Evolutionary conservation across 2,113 vertebrate genomes (phyloP).

Genomic region (Mionectes macconnelli): DNA sequence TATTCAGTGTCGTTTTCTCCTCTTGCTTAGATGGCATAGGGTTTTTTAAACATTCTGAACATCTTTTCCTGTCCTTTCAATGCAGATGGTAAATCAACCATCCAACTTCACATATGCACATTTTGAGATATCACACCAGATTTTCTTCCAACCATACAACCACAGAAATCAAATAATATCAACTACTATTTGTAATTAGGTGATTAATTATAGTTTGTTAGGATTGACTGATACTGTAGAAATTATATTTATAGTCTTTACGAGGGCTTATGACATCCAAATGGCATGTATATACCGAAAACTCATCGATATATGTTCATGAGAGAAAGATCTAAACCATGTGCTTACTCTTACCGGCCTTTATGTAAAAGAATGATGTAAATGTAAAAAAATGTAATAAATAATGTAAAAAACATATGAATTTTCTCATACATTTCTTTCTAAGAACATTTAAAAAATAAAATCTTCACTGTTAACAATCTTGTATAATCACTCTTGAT

Average conservation of each 20-base stretch:
- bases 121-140: background rate
- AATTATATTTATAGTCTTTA: background rate
- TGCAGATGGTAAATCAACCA: background rate
- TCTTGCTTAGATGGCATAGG: background rate
- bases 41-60: background rate
- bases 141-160: background rate
- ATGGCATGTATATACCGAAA: background rate
- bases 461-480: background rate
- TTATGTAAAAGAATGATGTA: too few relatives aligned
- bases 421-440: background rate
- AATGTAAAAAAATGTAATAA: too few relatives aligned
- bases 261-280: background rate
- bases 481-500: background rate
- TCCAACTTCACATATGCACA: background rate
- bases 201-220: background rate
- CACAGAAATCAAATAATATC: background rate
- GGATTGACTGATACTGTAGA: background rate
- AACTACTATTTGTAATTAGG: background rate
- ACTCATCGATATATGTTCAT: background rate
- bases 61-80: background rate
- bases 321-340: background rate
- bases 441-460: background rate
- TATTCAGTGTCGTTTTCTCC: background rate
- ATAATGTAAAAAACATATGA: too few relatives aligned
- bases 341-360: background rate